Conservation (phyloP, 2,888 invertebrate species). For the Drosophila nigricruria region DNA sequence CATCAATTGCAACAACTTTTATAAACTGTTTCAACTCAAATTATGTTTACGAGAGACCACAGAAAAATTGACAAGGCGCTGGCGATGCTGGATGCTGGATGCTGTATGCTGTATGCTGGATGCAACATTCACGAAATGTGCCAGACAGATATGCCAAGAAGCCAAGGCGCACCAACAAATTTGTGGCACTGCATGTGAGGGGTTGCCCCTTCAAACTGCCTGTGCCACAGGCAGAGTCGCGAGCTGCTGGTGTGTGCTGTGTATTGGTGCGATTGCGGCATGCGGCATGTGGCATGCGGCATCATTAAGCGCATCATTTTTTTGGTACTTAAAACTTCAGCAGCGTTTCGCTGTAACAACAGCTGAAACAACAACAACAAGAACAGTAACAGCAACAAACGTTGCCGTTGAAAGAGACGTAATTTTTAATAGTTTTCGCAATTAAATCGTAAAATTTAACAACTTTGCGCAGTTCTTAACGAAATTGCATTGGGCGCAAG, state of each 20-base stretch:
- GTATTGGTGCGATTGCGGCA: slow-evolving; percentile 47
- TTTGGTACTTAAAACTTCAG: slow-evolving; percentile 79
- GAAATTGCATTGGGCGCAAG: slow-evolving; percentile 69
- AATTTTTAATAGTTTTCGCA: slow-evolving; percentile 82
- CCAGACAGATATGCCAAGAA: slow-evolving; percentile 58
- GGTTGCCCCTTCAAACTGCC: background rate
- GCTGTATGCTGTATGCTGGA: background rate
- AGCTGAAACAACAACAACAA: slow-evolving; percentile 25
- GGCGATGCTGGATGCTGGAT: background rate
- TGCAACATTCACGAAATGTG: slow-evolving; percentile 62
- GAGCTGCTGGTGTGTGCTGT: slow-evolving; percentile 5
- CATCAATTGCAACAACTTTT: slow-evolving; percentile 70
- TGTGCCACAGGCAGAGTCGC: slow-evolving; percentile 4
- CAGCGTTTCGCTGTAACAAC: slow-evolving; percentile 40
- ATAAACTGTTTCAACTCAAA: slow-evolving; percentile 74
- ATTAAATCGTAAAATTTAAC: slow-evolving; percentile 83
- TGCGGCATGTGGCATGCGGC: slow-evolving; percentile 40
- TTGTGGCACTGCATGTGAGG: slow-evolving; percentile 17
- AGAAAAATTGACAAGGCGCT: slow-evolving; percentile 53
- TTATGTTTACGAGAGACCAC: slow-evolving; percentile 75
- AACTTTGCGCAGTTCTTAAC: slow-evolving; percentile 80
- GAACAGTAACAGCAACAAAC: slow-evolving; percentile 7
- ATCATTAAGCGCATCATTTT: slow-evolving; percentile 76
- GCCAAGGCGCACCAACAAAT: slow-evolving; percentile 49
- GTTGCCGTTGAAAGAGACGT: slow-evolving; percentile 68